A percentile compares a stretch with the other conserved stretches of the same genome.
phyloP scores from a whole-genome alignment of 1,140 invertebrate genomes.

The Temnothorax longispinosus region DNA sequence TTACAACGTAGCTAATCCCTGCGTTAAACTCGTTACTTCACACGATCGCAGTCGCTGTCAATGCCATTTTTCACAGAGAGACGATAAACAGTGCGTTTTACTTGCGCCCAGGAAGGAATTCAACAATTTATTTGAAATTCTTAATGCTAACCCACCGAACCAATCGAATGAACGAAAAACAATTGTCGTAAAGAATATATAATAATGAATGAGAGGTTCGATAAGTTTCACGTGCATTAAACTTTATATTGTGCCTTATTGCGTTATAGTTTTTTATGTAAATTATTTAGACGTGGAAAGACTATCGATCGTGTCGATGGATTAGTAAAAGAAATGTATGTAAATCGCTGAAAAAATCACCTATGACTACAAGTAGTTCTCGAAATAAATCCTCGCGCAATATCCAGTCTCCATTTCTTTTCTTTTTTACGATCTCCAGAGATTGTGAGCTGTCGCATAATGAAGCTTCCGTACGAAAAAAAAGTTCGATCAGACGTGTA shows the following conservation, averaged over 20 bases:
- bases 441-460: not conserved
- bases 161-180: not conserved
- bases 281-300: too few species aligned
- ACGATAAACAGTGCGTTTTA: not conserved
- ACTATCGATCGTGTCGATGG: not conserved
- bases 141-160: not conserved
- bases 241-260: too few species aligned
- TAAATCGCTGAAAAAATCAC: not conserved
- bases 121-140: slow-evolving; percentile 7
- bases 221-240: too few species aligned
- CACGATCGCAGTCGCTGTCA: not conserved
- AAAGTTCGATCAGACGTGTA: not conserved
- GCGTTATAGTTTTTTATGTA: too few species aligned
- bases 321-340: not conserved
- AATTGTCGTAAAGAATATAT: too few species aligned
- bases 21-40: slow-evolving; percentile 12
- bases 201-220: too few species aligned
- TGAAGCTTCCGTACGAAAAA: not conserved
- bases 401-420: not conserved
- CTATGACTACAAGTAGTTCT: not conserved
- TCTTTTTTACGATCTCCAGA: not conserved
- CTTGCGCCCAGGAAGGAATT: not conserved
- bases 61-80: not conserved
- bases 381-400: not conserved
- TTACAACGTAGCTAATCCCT: slow-evolving; percentile 24